Conservation (phyloP, 2,797 vertebrate species). For the Epinephelus malabaricus region DNA sequence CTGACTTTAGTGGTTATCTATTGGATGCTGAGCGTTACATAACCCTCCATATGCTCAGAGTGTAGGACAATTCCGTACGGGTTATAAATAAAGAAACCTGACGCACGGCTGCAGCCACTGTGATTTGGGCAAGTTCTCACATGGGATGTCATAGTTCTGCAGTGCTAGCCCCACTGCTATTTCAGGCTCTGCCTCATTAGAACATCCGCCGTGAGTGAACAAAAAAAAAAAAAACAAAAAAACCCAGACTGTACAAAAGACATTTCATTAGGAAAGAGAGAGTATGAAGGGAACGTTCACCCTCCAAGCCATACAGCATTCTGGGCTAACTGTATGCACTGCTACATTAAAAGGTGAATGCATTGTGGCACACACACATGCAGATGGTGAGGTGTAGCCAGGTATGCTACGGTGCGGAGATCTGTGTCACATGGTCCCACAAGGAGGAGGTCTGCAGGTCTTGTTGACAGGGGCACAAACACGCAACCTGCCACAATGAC, state of each 20-base stretch:
- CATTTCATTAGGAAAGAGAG: slow-evolving; percentile 72
- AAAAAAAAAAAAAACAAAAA: slow-evolving; percentile 37
- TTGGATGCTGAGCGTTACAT: slow-evolving; percentile 73
- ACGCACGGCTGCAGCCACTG: slow-evolving; percentile 81
- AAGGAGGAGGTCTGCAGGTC: slow-evolving; percentile 48
- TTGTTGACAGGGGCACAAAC: slow-evolving; percentile 61
- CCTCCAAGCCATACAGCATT: slow-evolving; percentile 25
- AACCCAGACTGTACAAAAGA: slow-evolving; percentile 69
- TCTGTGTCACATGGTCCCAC: slow-evolving; percentile 61
- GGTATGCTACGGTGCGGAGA: slow-evolving; percentile 39
- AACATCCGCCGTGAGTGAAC: slow-evolving; percentile 71
- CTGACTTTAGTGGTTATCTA: slow-evolving; percentile 69
- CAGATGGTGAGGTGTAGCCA: slow-evolving; percentile 19
- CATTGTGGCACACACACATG: slow-evolving; percentile 9
- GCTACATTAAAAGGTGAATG: slow-evolving; percentile 15
- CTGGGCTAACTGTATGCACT: not conserved
- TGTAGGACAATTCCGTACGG: slow-evolving; percentile 80
- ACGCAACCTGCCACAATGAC: slow-evolving; percentile 54
- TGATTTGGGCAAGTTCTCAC: slow-evolving; percentile 83
- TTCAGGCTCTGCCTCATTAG: slow-evolving; percentile 84
- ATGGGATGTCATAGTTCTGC: slow-evolving; percentile 83
- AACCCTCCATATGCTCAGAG: slow-evolving; percentile 80
- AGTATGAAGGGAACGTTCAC: slow-evolving; percentile 48
- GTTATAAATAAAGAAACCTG: slow-evolving; percentile 85
- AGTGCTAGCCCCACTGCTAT: slow-evolving; percentile 81